These are phyloP conservation scores for Lepus oiostolus DNA, from an alignment of 2,797 vertebrate species.

Conservation along the genomic window DNA sequence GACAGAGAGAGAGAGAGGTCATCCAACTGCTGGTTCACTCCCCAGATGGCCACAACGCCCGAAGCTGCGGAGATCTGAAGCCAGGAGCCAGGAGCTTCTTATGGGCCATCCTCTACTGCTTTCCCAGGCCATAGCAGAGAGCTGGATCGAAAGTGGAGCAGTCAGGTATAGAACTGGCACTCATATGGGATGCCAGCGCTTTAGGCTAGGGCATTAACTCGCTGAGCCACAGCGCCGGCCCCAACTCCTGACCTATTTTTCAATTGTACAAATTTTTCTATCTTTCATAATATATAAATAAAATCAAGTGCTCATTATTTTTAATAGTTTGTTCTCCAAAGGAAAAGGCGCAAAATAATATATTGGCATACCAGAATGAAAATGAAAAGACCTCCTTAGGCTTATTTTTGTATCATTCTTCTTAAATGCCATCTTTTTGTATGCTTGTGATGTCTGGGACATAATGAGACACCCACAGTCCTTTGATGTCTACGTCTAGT, in stretches of 20 bases:
- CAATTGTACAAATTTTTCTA: not conserved
- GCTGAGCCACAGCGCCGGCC: too few relatives aligned
- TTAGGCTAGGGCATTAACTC: too few relatives aligned
- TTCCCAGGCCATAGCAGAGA: too few relatives aligned
- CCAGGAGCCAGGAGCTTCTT: too few relatives aligned
- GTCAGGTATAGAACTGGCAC: too few relatives aligned
- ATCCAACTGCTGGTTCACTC: too few relatives aligned
- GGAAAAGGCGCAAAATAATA: not conserved
- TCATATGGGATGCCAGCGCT: too few relatives aligned
- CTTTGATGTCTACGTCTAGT: not conserved
- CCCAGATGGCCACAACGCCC: too few relatives aligned
- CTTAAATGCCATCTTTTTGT: not conserved
- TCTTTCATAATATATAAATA: not conserved
- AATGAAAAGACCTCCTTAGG: not conserved
- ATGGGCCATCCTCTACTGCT: too few relatives aligned
- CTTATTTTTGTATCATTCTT: conserved; percentile 9
- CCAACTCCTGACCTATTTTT: not conserved
- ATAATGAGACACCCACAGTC: not conserved
- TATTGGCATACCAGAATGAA: not conserved
- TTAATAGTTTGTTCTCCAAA: not conserved
- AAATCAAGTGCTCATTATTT: conserved; percentile 18
- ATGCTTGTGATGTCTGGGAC: not conserved
- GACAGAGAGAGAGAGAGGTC: too few relatives aligned
- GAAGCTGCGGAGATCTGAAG: too few relatives aligned
- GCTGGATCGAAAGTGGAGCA: too few relatives aligned